phyloP scores from a whole-genome alignment of 2,797 vertebrate genomes.

The Peromyscus attwateri region DNA sequence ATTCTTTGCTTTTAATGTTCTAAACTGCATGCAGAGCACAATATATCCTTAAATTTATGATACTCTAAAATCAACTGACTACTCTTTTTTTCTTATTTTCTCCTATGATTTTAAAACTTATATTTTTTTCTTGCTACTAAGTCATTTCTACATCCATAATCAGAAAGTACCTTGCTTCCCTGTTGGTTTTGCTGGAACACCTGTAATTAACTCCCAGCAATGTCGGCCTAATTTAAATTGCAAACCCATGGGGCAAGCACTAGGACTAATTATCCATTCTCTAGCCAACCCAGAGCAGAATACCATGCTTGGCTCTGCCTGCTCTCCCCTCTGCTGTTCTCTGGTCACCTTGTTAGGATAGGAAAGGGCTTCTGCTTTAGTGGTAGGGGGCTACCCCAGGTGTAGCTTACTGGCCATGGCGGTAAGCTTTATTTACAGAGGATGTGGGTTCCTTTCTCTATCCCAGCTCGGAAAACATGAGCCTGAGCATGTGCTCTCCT shows the following conservation, averaged over 20 bases:
- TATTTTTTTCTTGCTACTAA: slow-evolving; percentile 38
- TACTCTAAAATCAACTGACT: slow-evolving; percentile 27
- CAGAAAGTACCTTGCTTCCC: slow-evolving; percentile 18
- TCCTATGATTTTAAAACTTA: slow-evolving; percentile 17
- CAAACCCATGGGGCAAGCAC: slow-evolving; percentile 31
- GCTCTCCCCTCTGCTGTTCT: background rate
- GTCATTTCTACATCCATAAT: slow-evolving; percentile 17
- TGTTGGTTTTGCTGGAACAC: slow-evolving; percentile 59
- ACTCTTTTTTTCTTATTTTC: slow-evolving; percentile 57
- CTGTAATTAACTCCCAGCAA: slow-evolving; percentile 59
- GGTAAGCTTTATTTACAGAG: background rate
- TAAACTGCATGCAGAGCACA: background rate
- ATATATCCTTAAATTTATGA: slow-evolving; percentile 48
- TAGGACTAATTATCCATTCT: slow-evolving; percentile 46
- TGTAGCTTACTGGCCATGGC: background rate
- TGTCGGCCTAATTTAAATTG: slow-evolving; percentile 65
- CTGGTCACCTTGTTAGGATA: background rate
- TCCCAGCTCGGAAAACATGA: background rate
- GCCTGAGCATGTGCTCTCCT: background rate
- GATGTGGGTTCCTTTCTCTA: background rate
- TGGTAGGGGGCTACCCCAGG: background rate
- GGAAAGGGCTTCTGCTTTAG: background rate
- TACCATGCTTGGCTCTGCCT: background rate
- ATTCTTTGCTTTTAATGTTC: slow-evolving; percentile 39
- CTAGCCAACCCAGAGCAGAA: background rate